Evolutionary conservation across 2,797 vertebrate species (phyloP), one percentile per base, ranked within the genome.

Genomic region (Morus bassanus): DNA sequence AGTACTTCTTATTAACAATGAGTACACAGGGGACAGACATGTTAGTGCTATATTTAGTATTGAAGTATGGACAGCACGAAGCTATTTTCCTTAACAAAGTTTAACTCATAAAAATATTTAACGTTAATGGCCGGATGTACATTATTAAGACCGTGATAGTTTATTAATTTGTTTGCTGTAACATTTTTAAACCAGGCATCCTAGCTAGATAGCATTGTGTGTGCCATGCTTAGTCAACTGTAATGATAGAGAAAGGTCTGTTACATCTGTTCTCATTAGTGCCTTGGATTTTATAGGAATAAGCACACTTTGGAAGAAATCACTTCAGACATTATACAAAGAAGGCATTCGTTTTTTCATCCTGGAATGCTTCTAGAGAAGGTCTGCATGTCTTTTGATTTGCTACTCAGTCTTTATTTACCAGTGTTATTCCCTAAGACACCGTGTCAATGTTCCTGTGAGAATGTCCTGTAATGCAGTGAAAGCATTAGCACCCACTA

Each of bases 401-500:
- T n/a, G 15, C 27, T 64, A 7, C 54, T 95, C 60, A 28, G 11
- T 96, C 74, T 95, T 90, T 88, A 95, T 96, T 88, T 94, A 85
- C 97, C 53, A 27, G 51, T 78, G 82, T 80, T 24, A 12, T 68
- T 92, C 77, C 84, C 35, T 72, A 80, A 94, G 75, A 93, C 72
- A 45, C 2, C 0, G 12, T 68, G 95, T 92, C 94, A 81, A 2
- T 70, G 90, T 91, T 91, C n/a, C 93, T 78, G 25, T 64, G 85
- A 91, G 89, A 96, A 89, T 43, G 59, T 90, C 87, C 92, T 93
- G 91, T 96, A 94, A 92, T 84, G 85, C 86, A 88, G 59, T 50
- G 86, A 75, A 92, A 92, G 85, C 94, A 94, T 97, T 97, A 97
- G 92, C 93, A 95, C 56, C 64, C 89, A 94, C 88, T 97, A 96